Conservation (phyloP, 2,888 invertebrate genomes). For the Anorthoa munda region DNA sequence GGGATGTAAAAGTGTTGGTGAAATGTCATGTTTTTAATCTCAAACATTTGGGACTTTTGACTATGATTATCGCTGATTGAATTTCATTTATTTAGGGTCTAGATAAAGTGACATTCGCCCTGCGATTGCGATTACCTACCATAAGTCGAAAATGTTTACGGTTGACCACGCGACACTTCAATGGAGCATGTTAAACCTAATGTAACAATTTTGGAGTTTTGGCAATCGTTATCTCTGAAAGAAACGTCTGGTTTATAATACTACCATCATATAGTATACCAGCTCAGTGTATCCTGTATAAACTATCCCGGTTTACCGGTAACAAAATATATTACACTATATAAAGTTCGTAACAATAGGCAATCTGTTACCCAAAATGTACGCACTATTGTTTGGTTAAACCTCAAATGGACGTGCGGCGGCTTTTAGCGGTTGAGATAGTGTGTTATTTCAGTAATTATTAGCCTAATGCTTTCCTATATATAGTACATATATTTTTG, state of each 20-base stretch:
- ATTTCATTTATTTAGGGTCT: too few relatives aligned
- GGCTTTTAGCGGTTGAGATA: conserved; percentile 44
- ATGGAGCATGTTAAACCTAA: too few relatives aligned
- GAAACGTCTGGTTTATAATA: neutral
- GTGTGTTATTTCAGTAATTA: conserved; percentile 23
- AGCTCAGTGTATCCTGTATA: neutral
- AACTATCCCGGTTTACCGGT: neutral
- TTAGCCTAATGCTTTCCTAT: conserved; percentile 2
- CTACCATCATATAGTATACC: neutral
- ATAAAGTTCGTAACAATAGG: conserved; percentile 25
- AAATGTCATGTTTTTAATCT: too few relatives aligned
- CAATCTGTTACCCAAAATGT: conserved; percentile 50
- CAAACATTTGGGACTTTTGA: too few relatives aligned
- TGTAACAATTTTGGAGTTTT: neutral
- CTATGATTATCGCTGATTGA: too few relatives aligned
- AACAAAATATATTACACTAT: conserved; percentile 2
- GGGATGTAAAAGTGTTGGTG: too few relatives aligned
- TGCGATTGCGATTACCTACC: too few relatives aligned
- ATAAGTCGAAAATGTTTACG: too few relatives aligned
- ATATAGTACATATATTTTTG: conserved; percentile 15
- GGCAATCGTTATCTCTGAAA: neutral
- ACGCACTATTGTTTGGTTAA: conserved; percentile 39
- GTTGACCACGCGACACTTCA: too few relatives aligned
- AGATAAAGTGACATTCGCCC: too few relatives aligned
- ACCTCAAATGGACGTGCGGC: conserved; percentile 39